Percentiles rank a stretch among this genome's conserved stretches.
These are phyloP conservation scores for Rhadina sibilatrix DNA, from an alignment of 2,113 vertebrate genomes.

Conservation along the genomic window DNA sequence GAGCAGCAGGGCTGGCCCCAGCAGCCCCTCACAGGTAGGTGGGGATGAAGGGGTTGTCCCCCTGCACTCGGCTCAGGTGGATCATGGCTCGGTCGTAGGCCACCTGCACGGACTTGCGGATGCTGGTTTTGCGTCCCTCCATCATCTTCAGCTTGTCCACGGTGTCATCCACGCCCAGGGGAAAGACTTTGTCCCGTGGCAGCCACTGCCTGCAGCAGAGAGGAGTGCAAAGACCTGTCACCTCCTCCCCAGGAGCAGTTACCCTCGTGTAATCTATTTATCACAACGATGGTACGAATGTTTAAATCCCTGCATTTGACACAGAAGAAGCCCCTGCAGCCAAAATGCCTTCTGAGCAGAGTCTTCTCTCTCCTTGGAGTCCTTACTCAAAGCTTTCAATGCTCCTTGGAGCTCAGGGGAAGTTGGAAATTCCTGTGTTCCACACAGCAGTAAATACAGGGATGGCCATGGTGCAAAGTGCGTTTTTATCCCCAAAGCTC, in stretches of 20 bases:
- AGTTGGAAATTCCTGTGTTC: neutral
- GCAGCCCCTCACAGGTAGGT: conserved; percentile 79
- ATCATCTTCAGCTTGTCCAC: conserved; percentile 96
- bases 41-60: conserved; percentile 85
- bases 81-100: conserved; percentile 95
- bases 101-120: conserved; percentile 97
- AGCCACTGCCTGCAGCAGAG: conserved; percentile 90
- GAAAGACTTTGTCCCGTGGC: conserved; percentile 89
- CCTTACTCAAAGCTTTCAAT: neutral
- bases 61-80: conserved; percentile 90
- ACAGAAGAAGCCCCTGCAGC: neutral
- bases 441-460: neutral
- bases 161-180: conserved; percentile 89
- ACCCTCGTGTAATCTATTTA: accelerated
- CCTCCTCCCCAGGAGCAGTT: neutral
- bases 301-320: neutral
- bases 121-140: conserved; percentile 95
- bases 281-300: accelerated
- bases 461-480: neutral
- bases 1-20: neutral
- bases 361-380: neutral
- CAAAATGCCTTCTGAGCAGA: neutral
- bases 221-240: neutral
- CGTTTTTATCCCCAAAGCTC: neutral
- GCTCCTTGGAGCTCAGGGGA: neutral